phyloP scores from a whole-genome alignment of 2,113 vertebrate genomes.

The Limnothrissa miodon region DNA sequence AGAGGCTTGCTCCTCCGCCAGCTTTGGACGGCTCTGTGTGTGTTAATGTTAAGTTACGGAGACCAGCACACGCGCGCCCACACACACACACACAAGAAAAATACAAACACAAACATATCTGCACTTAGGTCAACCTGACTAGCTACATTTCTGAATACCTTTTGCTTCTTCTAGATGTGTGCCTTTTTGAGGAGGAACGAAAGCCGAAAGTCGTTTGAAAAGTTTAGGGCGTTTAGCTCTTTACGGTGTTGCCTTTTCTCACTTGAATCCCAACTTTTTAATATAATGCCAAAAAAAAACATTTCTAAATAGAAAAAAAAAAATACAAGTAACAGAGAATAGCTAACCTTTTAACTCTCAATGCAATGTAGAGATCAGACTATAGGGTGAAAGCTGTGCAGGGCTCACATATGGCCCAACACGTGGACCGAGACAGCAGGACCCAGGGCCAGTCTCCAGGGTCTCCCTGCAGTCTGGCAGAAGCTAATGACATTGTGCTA shows the following conservation, averaged over 20 bases:
- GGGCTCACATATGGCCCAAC: background rate
- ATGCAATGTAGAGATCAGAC: background rate
- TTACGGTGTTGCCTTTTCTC: background rate
- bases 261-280: slow-evolving; percentile 15
- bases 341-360: background rate
- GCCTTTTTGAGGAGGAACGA: slow-evolving; percentile 5
- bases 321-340: background rate
- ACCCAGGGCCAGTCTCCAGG: background rate
- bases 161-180: slow-evolving; percentile 16
- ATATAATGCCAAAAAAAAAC: slow-evolving; percentile 13
- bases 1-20: background rate
- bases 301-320: background rate
- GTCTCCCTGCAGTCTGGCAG: background rate
- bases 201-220: slow-evolving; percentile 2
- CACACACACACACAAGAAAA: slow-evolving; percentile 1
- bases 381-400: background rate
- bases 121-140: slow-evolving; percentile 17
- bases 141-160: background rate
- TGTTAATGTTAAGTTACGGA: background rate
- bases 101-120: slow-evolving; percentile 1
- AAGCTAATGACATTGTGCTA: too few species aligned
- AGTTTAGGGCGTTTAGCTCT: slow-evolving; percentile 4
- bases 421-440: background rate
- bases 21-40: background rate
- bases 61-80: background rate